Evolutionary conservation across 1,140 invertebrate species (phyloP).

Genomic region (Sinella curviseta): DNA sequence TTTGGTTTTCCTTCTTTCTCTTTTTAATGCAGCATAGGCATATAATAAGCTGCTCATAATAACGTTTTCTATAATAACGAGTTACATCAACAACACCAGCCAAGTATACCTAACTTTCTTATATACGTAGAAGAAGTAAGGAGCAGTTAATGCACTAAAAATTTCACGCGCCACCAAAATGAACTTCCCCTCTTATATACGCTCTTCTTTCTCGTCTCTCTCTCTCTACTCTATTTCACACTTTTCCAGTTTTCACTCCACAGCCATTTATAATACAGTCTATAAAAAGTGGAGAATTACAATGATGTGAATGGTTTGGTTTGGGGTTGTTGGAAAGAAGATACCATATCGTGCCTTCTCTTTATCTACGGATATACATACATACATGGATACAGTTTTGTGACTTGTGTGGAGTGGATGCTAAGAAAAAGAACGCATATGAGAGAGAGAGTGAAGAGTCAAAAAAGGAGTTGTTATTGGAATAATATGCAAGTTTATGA

Average conservation of each 20-base stretch:
- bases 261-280: conserved; percentile 49
- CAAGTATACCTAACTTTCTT: background rate
- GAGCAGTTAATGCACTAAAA: conserved; percentile 33
- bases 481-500: conserved; percentile 19
- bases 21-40: background rate
- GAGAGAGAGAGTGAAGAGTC: background rate
- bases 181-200: conserved; percentile 42
- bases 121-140: background rate
- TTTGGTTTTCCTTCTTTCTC: conserved; percentile 5
- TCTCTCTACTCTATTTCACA: conserved; percentile 47
- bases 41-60: background rate
- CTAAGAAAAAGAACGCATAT: no score
- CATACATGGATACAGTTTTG: background rate
- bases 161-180: conserved; percentile 50
- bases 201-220: background rate
- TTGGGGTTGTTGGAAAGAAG: background rate
- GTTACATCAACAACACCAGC: background rate
- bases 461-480: background rate
- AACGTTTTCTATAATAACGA: background rate
- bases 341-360: no score
- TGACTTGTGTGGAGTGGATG: background rate
- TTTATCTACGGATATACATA: background rate
- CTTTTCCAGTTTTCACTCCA: conserved; percentile 44
- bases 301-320: background rate
- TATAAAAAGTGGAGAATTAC: conserved; percentile 40